Conservation (phyloP, 2,888 invertebrate species). For the Agrotis ipsilon region DNA sequence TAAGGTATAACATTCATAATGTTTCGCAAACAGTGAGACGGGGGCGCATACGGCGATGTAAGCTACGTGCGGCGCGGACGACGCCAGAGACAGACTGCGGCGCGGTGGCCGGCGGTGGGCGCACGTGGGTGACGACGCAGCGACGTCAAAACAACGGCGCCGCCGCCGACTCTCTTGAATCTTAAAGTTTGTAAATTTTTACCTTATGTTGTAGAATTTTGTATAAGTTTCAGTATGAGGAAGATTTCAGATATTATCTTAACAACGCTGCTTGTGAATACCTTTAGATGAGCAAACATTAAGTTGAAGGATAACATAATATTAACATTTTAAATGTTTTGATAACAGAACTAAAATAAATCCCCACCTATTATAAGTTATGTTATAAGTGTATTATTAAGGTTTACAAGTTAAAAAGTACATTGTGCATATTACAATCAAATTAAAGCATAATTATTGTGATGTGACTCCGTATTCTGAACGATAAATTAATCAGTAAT, state of each 20-base stretch:
- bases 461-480: not conserved
- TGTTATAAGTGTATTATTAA: not conserved
- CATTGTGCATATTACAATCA: not conserved
- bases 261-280: not conserved
- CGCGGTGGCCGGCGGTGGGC: conserved; percentile 76
- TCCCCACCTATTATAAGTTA: not conserved
- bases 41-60: conserved; percentile 62
- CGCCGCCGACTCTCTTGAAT: conserved; percentile 59
- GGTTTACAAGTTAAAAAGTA: not conserved
- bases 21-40: conserved; percentile 74
- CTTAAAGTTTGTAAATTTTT: conserved; percentile 50
- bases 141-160: conserved; percentile 78
- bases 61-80: conserved; percentile 75
- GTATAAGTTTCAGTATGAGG: not conserved
- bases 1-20: conserved; percentile 74
- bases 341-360: not conserved
- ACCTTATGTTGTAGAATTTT: conserved; percentile 26
- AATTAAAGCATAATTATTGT: not conserved
- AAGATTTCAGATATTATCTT: no score
- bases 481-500: not conserved
- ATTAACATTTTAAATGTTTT: not conserved
- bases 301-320: not conserved
- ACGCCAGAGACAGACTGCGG: conserved; percentile 84
- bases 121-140: conserved; percentile 80
- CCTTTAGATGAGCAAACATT: not conserved